Evolutionary conservation across 2,888 invertebrate species (phyloP).

Genomic region (Cinara cedri): DNA sequence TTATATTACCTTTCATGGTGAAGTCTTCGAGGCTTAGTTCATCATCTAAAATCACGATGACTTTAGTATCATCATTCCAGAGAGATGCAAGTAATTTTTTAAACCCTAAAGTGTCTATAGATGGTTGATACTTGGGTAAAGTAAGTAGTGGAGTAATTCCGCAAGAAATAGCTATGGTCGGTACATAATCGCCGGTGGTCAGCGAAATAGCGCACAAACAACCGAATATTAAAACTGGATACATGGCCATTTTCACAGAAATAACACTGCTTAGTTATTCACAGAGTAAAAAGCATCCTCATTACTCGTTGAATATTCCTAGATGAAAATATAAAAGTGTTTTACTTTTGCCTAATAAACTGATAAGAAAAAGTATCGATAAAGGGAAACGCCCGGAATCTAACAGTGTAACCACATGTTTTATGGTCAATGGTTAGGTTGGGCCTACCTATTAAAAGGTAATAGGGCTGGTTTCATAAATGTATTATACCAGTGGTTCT

Average conservation of each 20-base stretch:
- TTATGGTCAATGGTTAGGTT: no score
- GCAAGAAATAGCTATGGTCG: conserved; percentile 39
- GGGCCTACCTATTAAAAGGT: no score
- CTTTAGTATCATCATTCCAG: conserved; percentile 14
- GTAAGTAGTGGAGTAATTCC: conserved; percentile 19
- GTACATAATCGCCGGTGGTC: conserved; percentile 13
- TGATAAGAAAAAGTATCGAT: conserved; percentile 47
- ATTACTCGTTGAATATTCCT: no score
- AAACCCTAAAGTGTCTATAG: conserved; percentile 5
- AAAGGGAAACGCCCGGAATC: conserved; percentile 46
- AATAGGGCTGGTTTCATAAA: no score
- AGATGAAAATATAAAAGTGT: not conserved
- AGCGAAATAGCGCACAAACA: not conserved
- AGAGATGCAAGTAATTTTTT: conserved; percentile 3
- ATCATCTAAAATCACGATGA: conserved; percentile 62
- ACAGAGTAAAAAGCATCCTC: not conserved
- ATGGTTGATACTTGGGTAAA: conserved; percentile 27
- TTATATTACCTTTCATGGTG: conserved; percentile 63
- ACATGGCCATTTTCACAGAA: not conserved
- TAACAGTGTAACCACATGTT: conserved; percentile 27
- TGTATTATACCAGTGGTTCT: no score
- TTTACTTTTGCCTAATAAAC: not conserved
- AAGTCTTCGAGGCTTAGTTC: conserved; percentile 70
- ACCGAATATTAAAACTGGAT: not conserved
- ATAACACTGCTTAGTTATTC: not conserved